Conservation (phyloP, 2,888 invertebrate species). For the Idaea biselata region DNA sequence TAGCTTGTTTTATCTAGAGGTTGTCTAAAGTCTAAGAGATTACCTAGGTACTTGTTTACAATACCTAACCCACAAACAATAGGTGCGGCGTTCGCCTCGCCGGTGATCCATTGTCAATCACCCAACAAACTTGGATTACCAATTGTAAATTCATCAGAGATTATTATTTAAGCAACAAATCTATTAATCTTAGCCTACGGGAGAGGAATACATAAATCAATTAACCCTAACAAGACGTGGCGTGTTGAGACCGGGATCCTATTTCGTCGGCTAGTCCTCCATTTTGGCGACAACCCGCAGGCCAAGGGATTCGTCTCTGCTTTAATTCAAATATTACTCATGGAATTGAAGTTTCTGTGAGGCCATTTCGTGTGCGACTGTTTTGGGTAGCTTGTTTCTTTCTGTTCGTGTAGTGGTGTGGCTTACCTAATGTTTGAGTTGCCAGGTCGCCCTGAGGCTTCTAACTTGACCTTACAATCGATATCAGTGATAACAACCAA, state of each 20-base stretch:
- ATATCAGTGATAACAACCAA: too few species aligned
- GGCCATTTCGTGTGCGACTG: slow-evolving; percentile 39
- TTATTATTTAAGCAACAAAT: slow-evolving; percentile 71
- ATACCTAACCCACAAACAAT: neutral
- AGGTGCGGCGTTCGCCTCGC: neutral
- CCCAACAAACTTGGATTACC: slow-evolving; percentile 46
- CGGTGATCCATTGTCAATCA: slow-evolving; percentile 11
- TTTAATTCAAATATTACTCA: slow-evolving; percentile 77
- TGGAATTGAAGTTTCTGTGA: slow-evolving; percentile 61
- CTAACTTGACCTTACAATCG: too few species aligned
- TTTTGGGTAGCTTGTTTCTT: too few species aligned
- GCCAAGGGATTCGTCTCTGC: slow-evolving; percentile 59
- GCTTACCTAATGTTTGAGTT: too few species aligned
- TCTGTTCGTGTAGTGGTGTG: too few species aligned
- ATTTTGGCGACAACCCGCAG: slow-evolving; percentile 62
- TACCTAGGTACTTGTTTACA: too few species aligned
- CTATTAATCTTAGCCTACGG: slow-evolving; percentile 62
- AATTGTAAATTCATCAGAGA: slow-evolving; percentile 63
- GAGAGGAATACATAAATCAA: slow-evolving; percentile 71
- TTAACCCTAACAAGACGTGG: slow-evolving; percentile 67
- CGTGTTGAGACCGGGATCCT: slow-evolving; percentile 64
- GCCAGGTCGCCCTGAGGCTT: too few species aligned
- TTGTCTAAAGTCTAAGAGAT: too few species aligned
- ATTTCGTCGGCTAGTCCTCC: slow-evolving; percentile 60
- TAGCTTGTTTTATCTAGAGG: too few species aligned